Evolutionary conservation across 2,888 invertebrate genomes (phyloP), one percentile per base, ranked within the genome.

Genomic region (Yponomeuta cagnagella): DNA sequence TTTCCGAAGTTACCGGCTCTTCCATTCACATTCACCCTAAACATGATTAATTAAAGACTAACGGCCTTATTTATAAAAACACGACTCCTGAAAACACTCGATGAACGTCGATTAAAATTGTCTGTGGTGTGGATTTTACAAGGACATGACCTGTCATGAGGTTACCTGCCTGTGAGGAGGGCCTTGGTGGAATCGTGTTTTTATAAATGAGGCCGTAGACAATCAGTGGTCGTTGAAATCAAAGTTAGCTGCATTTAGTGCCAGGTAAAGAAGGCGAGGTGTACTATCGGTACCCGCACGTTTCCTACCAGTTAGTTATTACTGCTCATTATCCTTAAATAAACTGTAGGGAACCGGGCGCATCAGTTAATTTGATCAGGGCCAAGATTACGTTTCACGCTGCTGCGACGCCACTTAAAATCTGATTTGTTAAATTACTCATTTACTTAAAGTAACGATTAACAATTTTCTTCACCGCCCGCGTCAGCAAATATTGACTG

Each of bases 341-440:
- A 86, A 86, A 83, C 80, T 77, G 76, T 77, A 77, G 79, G 79
- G 79, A 79, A 79, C 77, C 52, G 76, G 80, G 77, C 75, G 77
- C 79, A 79, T 82, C 80, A 82, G 82, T 83, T 87, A 85, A 87
- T 87, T 88, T 87, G 88, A 88, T 89, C 82, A 76, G 75, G 76
- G 76, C 76, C 75, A 73, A 85, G 88, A 87, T 88, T 83, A 84
- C 78, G 72, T 75, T 74, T 74, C 70, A 66, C 75, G 75, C 73
- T 73, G 72, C 77, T 75, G 77, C 75, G 75, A 76, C 77, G 76
- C 80, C 80, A 81, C 83, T 85, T 85, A 85, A 83, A 83, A 83
- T 81, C 82, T 83, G 82, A 84, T 86, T 86, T 79, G 83, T 85
- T 81, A 80, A 84, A 84, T 83, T 82, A 82, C 85, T 82, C 85